Evolutionary conservation across 1,140 invertebrate species (phyloP).

Genomic region (Pteromalus puparum): DNA sequence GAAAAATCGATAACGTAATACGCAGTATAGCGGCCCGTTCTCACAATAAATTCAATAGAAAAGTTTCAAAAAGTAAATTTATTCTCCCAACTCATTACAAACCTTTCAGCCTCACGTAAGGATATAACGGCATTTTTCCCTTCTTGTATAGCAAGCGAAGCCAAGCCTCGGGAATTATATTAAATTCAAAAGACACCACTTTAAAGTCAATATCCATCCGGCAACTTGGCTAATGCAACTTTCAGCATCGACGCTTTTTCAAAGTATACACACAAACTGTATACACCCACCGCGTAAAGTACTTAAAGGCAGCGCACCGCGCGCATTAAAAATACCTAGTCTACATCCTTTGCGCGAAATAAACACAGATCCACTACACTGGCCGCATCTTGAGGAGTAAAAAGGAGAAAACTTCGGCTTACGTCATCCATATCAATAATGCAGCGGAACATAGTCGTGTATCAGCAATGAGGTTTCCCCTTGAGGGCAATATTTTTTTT

Average conservation of each 20-base stretch:
- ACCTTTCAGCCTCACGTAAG: neutral
- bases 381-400: neutral
- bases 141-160: neutral
- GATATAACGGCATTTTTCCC: neutral
- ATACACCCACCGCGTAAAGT: neutral
- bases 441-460: neutral
- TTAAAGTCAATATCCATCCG: slow-evolving; percentile 11
- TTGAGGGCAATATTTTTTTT: neutral
- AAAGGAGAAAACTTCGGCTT: neutral
- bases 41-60: slow-evolving; percentile 15
- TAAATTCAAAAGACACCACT: neutral
- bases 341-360: neutral
- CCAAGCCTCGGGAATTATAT: neutral
- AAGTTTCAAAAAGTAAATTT: neutral
- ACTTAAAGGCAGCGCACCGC: neutral
- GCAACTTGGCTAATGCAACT: neutral
- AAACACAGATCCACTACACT: neutral
- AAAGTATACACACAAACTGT: neutral
- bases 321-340: neutral
- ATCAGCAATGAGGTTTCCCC: neutral
- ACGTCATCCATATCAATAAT: slow-evolving; percentile 2
- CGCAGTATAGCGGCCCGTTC: slow-evolving; percentile 19
- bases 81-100: neutral
- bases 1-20: slow-evolving; percentile 17
- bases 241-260: neutral